Conservation (phyloP, 2,113 vertebrate genomes). For the Plestiodon gilberti region DNA sequence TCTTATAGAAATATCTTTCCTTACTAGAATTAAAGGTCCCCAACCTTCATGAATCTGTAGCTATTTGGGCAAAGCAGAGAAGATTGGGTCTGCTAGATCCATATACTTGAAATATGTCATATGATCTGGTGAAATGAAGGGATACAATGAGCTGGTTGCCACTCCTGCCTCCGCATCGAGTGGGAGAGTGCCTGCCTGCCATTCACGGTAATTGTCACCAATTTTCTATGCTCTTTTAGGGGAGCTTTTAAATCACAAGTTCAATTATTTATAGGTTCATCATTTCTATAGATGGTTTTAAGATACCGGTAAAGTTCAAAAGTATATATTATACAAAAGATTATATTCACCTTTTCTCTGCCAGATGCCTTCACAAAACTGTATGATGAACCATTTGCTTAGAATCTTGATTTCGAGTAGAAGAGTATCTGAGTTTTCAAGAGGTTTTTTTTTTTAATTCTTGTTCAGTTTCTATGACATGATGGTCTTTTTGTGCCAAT, state of each 20-base stretch:
- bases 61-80: background rate
- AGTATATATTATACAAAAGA: too few species aligned
- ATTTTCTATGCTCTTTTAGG: constrained; percentile 27
- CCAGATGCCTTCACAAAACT: background rate
- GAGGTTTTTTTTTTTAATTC: too few species aligned
- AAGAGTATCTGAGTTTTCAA: background rate
- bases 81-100: constrained; percentile 35
- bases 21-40: background rate
- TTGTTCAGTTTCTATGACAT: background rate
- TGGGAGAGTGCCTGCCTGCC: constrained; percentile 1
- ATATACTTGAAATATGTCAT: background rate
- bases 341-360: background rate
- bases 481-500: background rate
- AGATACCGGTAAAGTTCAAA: background rate
- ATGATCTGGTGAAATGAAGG: background rate
- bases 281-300: constrained; percentile 1
- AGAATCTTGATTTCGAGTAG: background rate
- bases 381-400: background rate
- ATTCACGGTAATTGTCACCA: constrained; percentile 28
- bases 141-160: constrained; percentile 24
- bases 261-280: constrained; percentile 9
- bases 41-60: background rate
- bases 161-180: constrained; percentile 10
- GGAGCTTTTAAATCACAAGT: background rate
- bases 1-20: background rate